A percentile compares a stretch with the other conserved stretches of the same genome.
Conservation (phyloP, 2,888 invertebrate genomes). For the Auanema freiburgensis region DNA sequence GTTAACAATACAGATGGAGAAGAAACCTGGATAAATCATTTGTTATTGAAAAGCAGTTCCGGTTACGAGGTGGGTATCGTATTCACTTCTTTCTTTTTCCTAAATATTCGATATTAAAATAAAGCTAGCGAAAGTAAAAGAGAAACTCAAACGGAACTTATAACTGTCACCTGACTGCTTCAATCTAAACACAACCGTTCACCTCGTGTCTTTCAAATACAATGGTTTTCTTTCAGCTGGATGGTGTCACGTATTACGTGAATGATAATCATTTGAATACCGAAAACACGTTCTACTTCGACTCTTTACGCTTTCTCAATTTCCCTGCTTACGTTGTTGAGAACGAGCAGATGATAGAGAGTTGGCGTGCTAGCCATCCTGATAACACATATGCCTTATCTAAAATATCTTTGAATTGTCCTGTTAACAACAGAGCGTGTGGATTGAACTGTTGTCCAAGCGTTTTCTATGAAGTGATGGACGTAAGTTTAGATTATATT, state of each 20-base stretch:
- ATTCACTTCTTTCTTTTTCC: slow-evolving; percentile 3
- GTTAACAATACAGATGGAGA: slow-evolving; percentile 10
- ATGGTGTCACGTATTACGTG: slow-evolving; percentile 17
- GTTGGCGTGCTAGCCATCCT: slow-evolving; percentile 13
- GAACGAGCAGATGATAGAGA: not conserved
- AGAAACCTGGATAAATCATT: slow-evolving; percentile 17
- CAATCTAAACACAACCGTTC: no score
- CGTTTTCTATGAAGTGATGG: no score
- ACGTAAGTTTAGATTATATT: no score
- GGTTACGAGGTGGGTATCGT: slow-evolving; percentile 13
- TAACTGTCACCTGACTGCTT: not conserved
- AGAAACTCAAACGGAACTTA: not conserved
- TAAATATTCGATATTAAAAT: not conserved
- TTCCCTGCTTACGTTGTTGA: slow-evolving; percentile 11
- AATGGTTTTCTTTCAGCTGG: slow-evolving; percentile 8
- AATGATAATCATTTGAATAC: slow-evolving; percentile 19
- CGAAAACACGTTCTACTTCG: slow-evolving; percentile 23
- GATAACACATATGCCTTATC: slow-evolving; percentile 16
- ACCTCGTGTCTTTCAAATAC: no score
- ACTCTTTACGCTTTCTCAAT: slow-evolving; percentile 14
- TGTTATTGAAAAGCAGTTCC: not conserved
- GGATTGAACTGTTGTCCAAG: slow-evolving; percentile 19
- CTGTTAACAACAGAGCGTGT: slow-evolving; percentile 13
- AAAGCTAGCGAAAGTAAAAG: not conserved
- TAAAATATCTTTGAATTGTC: slow-evolving; percentile 18